A percentile compares a stretch with the other conserved stretches of the same genome.
These are phyloP conservation scores for rabbit (Oryctolagus cuniculus) DNA, from an alignment of 2,113 vertebrate species.

Conservation along the genomic window mOryCun1.1 NC_091432.1:107924501-107925000, in stretches of 20 bases:
- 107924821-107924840: background rate
- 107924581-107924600: slow-evolving; percentile 80
- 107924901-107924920: background rate
- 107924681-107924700: background rate
- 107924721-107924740: background rate
- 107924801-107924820: background rate
- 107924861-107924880: background rate
- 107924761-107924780: background rate
- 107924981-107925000: background rate
- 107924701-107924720: background rate
- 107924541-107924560: background rate
- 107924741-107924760: background rate
- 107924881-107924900: background rate
- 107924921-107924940: background rate
- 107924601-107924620: slow-evolving; percentile 73
- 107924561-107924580: slow-evolving; percentile 73
- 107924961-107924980: background rate
- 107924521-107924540: background rate
- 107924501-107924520: background rate
- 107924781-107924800: background rate
- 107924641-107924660: slow-evolving; percentile 56
- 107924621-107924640: slow-evolving; percentile 80
- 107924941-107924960: background rate
- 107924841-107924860: background rate
- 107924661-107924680: slow-evolving; percentile 39